A percentile compares a stretch with the other conserved stretches of the same genome.
Conservation (phyloP, 2,113 vertebrate species). For the Saimiri boliviensis region DNA sequence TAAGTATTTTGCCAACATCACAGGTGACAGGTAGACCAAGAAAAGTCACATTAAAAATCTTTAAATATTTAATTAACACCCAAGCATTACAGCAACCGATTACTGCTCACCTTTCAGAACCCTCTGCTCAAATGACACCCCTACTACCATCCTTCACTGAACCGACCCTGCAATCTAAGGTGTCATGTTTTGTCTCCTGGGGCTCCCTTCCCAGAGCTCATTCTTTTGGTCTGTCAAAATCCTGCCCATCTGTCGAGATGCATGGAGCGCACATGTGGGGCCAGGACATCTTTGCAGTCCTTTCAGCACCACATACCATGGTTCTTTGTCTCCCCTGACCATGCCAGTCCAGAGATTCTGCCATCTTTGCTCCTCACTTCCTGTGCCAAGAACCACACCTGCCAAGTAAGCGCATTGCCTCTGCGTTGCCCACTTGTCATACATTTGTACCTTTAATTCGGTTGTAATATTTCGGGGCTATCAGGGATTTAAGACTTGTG, state of each 20-base stretch:
- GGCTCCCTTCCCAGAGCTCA: not conserved
- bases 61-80: not conserved
- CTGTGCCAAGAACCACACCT: not conserved
- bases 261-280: not conserved
- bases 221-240: not conserved
- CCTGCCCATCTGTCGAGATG: not conserved
- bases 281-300: not conserved
- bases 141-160: not conserved
- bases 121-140: not conserved
- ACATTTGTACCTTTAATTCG: not conserved
- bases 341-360: not conserved
- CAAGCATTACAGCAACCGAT: not conserved
- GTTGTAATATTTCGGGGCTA: not conserved
- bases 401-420: rapidly evolving
- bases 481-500: not conserved
- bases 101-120: not conserved
- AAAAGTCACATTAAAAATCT: not conserved
- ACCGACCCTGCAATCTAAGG: not conserved
- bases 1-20: not conserved
- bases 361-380: not conserved
- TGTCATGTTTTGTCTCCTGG: not conserved
- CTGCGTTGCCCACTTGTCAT: not conserved
- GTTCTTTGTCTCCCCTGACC: not conserved
- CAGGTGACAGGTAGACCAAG: not conserved
- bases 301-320: too few relatives aligned